Conservation (phyloP, 2,797 vertebrate genomes). For the Clamator glandarius region DNA sequence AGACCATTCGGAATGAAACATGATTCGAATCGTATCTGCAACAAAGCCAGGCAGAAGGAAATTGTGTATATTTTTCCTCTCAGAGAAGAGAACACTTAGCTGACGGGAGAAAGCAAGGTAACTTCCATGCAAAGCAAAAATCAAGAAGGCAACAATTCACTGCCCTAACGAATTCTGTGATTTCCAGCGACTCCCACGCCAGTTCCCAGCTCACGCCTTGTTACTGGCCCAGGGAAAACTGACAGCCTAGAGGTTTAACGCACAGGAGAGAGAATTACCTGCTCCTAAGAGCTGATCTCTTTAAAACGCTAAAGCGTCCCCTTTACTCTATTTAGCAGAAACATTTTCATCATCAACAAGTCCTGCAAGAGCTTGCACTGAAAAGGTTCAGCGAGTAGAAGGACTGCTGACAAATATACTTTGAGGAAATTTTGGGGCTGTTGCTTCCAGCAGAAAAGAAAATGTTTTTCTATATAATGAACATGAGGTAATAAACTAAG, state of each 20-base stretch:
- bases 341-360: neutral
- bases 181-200: neutral
- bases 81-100: neutral
- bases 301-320: neutral
- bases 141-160: neutral
- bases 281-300: neutral
- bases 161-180: accelerated
- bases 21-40: neutral
- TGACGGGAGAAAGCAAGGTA: neutral
- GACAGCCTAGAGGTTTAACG: neutral
- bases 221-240: neutral
- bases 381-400: neutral
- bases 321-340: neutral
- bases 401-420: neutral
- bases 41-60: neutral
- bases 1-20: neutral
- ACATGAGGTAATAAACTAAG: constrained; percentile 31
- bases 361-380: neutral
- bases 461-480: constrained; percentile 1
- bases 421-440: neutral
- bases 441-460: constrained; percentile 1
- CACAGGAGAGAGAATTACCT: neutral
- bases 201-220: neutral
- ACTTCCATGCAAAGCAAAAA: neutral
- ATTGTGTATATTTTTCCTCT: neutral